Evolutionary conservation across 2,797 vertebrate species (phyloP).

Genomic region (Cephalopachus bancanus): DNA sequence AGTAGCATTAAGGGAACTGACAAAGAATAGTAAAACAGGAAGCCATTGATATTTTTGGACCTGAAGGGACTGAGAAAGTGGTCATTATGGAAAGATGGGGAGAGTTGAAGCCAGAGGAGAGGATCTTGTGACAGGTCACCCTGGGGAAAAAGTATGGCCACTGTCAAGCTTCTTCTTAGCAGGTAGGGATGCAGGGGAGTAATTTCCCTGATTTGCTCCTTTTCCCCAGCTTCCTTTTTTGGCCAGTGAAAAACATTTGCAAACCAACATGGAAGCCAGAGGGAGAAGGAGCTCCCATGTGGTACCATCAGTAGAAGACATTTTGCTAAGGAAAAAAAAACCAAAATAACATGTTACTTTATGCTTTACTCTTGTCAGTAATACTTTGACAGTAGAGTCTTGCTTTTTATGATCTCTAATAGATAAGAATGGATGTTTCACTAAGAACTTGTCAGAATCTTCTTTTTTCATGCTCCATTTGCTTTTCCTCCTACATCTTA

Average conservation of each 20-base stretch:
- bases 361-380: not conserved
- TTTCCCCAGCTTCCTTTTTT: not conserved
- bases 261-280: not conserved
- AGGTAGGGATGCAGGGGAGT: accelerated
- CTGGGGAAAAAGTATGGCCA: not conserved
- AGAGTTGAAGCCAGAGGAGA: not conserved
- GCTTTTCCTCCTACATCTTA: constrained; percentile 1
- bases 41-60: not conserved
- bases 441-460: constrained; percentile 23
- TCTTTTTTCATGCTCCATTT: not conserved
- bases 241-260: not conserved
- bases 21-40: not conserved
- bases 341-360: not conserved
- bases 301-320: not conserved
- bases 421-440: not conserved
- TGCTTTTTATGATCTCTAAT: constrained; percentile 12
- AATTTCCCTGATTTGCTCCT: not conserved
- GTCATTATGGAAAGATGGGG: not conserved
- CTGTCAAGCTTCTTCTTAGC: not conserved
- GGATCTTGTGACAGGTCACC: too few species aligned
- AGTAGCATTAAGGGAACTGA: not conserved
- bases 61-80: not conserved
- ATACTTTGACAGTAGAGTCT: not conserved
- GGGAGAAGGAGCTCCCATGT: not conserved
- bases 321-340: not conserved